Conservation (phyloP, 2,797 vertebrate species). For the Pangasius larnaudii region DNA sequence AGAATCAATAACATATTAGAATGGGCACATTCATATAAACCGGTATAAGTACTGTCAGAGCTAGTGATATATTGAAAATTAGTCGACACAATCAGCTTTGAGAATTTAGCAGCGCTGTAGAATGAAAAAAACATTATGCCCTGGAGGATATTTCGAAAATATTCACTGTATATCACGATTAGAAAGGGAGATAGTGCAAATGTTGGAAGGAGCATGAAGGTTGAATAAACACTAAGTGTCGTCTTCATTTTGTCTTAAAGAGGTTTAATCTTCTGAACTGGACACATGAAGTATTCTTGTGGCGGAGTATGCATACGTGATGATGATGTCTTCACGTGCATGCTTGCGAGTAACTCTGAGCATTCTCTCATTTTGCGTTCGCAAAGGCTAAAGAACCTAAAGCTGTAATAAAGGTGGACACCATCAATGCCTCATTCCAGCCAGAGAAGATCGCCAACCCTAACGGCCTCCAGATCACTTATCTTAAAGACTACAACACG, state of each 20-base stretch:
- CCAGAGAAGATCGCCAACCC: constrained; percentile 85
- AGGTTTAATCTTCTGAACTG: neutral
- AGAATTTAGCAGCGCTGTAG: neutral
- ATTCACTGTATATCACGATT: neutral
- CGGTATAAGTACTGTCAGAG: too few species aligned
- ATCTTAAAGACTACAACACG: constrained; percentile 90
- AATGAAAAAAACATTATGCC: neutral
- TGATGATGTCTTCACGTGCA: neutral
- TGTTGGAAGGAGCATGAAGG: neutral
- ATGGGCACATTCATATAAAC: neutral
- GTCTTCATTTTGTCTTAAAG: neutral
- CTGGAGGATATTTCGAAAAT: neutral
- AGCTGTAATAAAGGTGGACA: constrained; percentile 85
- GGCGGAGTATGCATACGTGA: too few species aligned
- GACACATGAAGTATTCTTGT: neutral
- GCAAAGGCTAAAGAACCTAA: constrained; percentile 88
- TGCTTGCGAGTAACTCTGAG: neutral
- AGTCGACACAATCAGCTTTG: neutral
- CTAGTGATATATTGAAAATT: neutral
- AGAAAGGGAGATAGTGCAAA: neutral
- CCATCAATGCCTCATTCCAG: constrained; percentile 88
- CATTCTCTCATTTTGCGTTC: neutral
- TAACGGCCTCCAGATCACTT: constrained; percentile 89
- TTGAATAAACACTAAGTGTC: neutral
- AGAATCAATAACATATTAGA: neutral